Evolutionary conservation across 2,888 invertebrate species (phyloP), one percentile per base, ranked within the genome.

Genomic region (Gisinianus flammeolus): DNA sequence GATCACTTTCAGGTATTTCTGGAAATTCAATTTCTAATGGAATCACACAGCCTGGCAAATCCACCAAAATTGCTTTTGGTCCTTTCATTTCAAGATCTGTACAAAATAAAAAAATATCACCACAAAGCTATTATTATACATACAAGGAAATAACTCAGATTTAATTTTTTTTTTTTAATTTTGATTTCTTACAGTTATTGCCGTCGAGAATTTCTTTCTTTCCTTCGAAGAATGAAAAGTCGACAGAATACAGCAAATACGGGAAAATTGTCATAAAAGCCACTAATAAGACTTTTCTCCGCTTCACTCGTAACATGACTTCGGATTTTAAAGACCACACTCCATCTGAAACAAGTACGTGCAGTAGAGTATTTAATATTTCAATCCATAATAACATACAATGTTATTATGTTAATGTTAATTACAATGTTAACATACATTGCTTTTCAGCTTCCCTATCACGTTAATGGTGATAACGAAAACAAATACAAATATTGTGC

Each of bases 21-120:
- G 30, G 30, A 26, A 28, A 24, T 30, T 77, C 69, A 16, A 56
- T 19, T 64, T 77, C 77, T 31, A 58, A n/a, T 6, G 77, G 77
- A 62, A 77, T 77, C 10, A 64, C 16, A 52, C 77, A 77, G 0
- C 71, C 71, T 10, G 77, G 77, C 12, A 71, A 44, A 19, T 77
- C 70, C 8, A 77, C 31, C 19, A 77, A 24, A 19, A 70, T 28
- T n/a, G 28, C 69, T 30, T 30, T 70, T 19, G 58, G 24, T 19
- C 77, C 77, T 22, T 70, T 68, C 33, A 33, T 19, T 26, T 77
- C 77, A n/a, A 77, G 69, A 64, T 77, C 76, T 76, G n/a, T 22
- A 24, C 6, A 5, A 54, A 54, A 64, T 24, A n/a, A 10, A 28
- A 64, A n/a, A n/a, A 6, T 16, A 58, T 16, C 10, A 58, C 10